Evolutionary conservation across 1,140 invertebrate species (phyloP).

Genomic region (Plutomurus gul): DNA sequence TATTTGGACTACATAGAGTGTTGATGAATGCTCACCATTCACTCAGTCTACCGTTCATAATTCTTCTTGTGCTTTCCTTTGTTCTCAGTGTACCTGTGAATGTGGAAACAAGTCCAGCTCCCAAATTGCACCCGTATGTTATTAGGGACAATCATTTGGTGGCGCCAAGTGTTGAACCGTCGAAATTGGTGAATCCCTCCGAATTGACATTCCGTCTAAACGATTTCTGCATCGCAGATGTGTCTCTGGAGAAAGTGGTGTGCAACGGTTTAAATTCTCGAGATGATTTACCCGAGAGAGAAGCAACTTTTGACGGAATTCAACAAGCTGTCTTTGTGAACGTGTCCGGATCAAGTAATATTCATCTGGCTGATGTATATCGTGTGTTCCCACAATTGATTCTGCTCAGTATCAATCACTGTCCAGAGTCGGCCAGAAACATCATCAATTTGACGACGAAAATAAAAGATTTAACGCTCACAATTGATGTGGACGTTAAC

Average conservation of each 20-base stretch:
- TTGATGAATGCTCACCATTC: neutral
- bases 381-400: slow-evolving; percentile 24
- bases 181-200: neutral
- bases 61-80: neutral
- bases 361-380: neutral
- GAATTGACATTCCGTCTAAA: slow-evolving; percentile 27
- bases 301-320: slow-evolving; percentile 25
- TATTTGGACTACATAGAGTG: too few relatives aligned
- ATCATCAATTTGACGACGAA: slow-evolving; percentile 21
- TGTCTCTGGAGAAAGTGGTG: slow-evolving; percentile 25
- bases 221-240: slow-evolving; percentile 8
- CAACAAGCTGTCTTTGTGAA: slow-evolving; percentile 33
- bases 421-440: neutral
- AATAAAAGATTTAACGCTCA: neutral
- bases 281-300: slow-evolving; percentile 8
- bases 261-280: neutral
- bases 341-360: neutral
- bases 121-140: neutral
- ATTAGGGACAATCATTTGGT: neutral
- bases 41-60: neutral
- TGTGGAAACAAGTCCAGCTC: neutral
- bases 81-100: neutral
- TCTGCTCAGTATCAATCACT: slow-evolving; percentile 28
- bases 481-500: neutral
- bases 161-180: neutral